Evolutionary conservation across 2,113 vertebrate genomes (phyloP).

Genomic region (Pao palembangensis): DNA sequence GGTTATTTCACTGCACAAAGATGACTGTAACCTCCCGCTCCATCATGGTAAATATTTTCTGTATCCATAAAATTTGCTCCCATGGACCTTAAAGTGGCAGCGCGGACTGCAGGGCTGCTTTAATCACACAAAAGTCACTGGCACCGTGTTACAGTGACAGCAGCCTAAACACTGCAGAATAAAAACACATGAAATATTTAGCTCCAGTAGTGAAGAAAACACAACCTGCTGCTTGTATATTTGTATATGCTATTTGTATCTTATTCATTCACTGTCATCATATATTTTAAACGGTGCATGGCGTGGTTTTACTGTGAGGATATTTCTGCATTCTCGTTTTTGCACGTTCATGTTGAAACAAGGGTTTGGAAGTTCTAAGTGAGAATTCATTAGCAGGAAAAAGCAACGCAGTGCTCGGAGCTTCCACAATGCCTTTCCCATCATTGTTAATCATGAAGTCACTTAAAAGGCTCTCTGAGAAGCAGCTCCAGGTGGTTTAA

Average conservation of each 20-base stretch:
- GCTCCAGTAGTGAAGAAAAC: no score
- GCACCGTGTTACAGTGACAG: slow-evolving; percentile 37
- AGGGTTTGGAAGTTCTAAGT: background rate
- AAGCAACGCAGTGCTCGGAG: slow-evolving; percentile 4
- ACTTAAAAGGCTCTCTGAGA: slow-evolving; percentile 34
- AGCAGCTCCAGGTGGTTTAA: slow-evolving; percentile 46
- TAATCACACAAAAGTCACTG: slow-evolving; percentile 29
- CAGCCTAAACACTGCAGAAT: slow-evolving; percentile 38
- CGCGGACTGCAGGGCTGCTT: slow-evolving; percentile 17
- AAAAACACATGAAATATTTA: slow-evolving; percentile 61
- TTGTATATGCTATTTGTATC: no score
- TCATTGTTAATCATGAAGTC: slow-evolving; percentile 39
- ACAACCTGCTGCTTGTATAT: no score
- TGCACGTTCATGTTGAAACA: background rate
- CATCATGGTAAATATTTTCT: slow-evolving; percentile 6
- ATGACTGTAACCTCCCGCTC: background rate
- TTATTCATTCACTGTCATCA: no score
- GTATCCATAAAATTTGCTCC: slow-evolving; percentile 13
- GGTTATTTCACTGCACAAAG: background rate
- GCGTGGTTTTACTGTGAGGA: background rate
- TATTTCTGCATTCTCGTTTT: background rate
- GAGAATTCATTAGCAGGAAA: background rate
- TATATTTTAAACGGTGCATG: slow-evolving; percentile 9
- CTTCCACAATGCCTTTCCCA: slow-evolving; percentile 20
- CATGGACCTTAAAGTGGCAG: background rate